Evolutionary conservation across 1,140 invertebrate genomes (phyloP).

Genomic region (Drosophila takahashii): DNA sequence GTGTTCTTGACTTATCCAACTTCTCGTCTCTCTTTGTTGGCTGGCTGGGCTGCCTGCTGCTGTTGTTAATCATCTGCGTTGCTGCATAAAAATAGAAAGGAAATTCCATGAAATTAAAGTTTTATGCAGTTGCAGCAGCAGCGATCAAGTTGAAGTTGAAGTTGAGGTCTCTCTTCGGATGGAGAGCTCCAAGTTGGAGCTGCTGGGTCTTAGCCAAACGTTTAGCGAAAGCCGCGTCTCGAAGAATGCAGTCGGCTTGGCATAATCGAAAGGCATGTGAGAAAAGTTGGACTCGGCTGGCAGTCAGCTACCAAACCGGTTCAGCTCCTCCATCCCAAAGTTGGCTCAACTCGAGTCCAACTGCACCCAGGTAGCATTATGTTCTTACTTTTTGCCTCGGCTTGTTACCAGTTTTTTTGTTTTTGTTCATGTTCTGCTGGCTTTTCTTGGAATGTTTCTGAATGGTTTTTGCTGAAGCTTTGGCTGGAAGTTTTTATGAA

Average conservation of each 20-base stretch:
- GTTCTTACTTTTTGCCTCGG: conserved; percentile 72
- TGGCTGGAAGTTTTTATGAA: conserved; percentile 45
- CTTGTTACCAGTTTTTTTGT: conserved; percentile 70
- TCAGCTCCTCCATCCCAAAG: conserved; percentile 16
- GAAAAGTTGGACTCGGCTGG: conserved; percentile 60
- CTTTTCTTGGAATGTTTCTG: conserved; percentile 57
- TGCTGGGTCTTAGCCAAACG: conserved; percentile 38
- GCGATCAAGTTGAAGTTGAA: conserved; percentile 45
- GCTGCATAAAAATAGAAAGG: conserved; percentile 78
- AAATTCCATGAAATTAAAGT: conserved; percentile 78
- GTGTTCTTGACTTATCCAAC: conserved; percentile 29
- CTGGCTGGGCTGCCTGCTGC: conserved; percentile 3
- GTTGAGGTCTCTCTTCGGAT: conserved; percentile 30
- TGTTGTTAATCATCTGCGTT: conserved; percentile 60
- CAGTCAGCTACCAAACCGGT: conserved; percentile 56
- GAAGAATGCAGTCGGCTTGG: conserved; percentile 75
- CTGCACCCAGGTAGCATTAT: conserved; percentile 55
- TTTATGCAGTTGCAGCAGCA: conserved; percentile 50
- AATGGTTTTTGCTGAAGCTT: conserved; percentile 38
- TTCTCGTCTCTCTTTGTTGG: conserved; percentile 6
- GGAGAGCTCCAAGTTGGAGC: not conserved
- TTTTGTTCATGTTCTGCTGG: conserved; percentile 6
- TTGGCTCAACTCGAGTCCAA: conserved; percentile 26
- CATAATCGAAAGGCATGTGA: conserved; percentile 79
- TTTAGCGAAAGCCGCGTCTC: conserved; percentile 49